Conservation (phyloP, 2,113 vertebrate species). For the Coptodon rendalli region DNA sequence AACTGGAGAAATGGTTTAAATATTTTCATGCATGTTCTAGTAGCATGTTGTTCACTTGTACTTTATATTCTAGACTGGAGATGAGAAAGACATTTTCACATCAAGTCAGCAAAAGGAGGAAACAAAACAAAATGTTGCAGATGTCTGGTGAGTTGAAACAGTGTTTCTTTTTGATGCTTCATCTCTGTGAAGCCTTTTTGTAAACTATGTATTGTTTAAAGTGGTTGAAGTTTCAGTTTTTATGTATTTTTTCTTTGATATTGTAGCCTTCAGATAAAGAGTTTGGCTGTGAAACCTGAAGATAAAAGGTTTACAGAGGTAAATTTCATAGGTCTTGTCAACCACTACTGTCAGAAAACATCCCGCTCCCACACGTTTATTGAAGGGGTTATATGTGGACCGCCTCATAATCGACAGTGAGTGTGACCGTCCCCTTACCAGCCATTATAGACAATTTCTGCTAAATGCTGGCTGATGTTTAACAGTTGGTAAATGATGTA, state of each 20-base stretch:
- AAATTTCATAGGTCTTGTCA: conserved; percentile 35
- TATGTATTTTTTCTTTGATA: background rate
- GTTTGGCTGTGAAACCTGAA: background rate
- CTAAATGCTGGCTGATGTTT: background rate
- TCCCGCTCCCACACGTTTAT: background rate
- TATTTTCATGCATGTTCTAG: background rate
- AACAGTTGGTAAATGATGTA: background rate
- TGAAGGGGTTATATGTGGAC: background rate
- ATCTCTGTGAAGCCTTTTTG: background rate
- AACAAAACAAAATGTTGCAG: fast-evolving
- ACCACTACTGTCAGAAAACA: conserved; percentile 39
- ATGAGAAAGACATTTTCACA: background rate
- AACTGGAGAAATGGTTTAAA: background rate
- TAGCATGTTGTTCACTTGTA: background rate
- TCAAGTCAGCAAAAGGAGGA: background rate
- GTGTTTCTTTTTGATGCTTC: fast-evolving
- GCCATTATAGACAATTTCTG: background rate
- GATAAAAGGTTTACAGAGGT: background rate
- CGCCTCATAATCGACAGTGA: conserved; percentile 35
- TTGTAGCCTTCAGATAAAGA: fast-evolving
- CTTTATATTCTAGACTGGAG: fast-evolving
- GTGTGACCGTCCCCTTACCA: background rate
- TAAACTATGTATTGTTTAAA: background rate
- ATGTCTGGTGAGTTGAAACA: background rate
- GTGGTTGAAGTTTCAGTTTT: fast-evolving